Evolutionary conservation across 2,888 invertebrate species (phyloP).

Genomic region (Dasysyrphus tricinctus): DNA sequence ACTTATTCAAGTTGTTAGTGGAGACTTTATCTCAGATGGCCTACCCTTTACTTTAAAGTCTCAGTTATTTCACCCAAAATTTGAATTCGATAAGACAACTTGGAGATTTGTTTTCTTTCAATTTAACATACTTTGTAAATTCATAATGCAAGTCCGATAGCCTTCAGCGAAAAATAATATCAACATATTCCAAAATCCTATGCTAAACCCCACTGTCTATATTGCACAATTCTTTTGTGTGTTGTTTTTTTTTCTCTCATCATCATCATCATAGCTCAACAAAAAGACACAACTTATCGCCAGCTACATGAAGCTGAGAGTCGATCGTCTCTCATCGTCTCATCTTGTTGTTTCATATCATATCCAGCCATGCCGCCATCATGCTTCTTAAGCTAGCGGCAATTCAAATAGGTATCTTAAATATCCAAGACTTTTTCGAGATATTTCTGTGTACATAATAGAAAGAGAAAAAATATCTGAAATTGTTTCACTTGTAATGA

Average conservation of each 20-base stretch:
- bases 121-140: too few species aligned
- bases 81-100: too few species aligned
- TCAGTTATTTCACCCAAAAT: too few species aligned
- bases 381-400: conserved; percentile 17
- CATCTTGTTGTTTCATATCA: conserved; percentile 25
- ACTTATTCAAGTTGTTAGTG: too few species aligned
- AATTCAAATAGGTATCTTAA: conserved; percentile 43
- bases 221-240: background rate
- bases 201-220: background rate
- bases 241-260: background rate
- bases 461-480: conserved; percentile 30
- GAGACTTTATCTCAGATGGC: too few species aligned
- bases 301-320: background rate
- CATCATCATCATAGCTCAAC: conserved; percentile 2
- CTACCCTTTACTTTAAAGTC: too few species aligned
- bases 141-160: too few species aligned
- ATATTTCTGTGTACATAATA: background rate
- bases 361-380: conserved; percentile 6
- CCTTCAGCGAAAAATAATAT: background rate
- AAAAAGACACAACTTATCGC: conserved; percentile 37
- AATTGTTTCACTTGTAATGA: conserved; percentile 68
- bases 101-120: too few species aligned
- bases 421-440: conserved; percentile 26
- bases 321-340: conserved; percentile 23
- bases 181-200: background rate